phyloP scores from a whole-genome alignment of 2,888 invertebrate genomes.

The Tridacna crocea region DNA sequence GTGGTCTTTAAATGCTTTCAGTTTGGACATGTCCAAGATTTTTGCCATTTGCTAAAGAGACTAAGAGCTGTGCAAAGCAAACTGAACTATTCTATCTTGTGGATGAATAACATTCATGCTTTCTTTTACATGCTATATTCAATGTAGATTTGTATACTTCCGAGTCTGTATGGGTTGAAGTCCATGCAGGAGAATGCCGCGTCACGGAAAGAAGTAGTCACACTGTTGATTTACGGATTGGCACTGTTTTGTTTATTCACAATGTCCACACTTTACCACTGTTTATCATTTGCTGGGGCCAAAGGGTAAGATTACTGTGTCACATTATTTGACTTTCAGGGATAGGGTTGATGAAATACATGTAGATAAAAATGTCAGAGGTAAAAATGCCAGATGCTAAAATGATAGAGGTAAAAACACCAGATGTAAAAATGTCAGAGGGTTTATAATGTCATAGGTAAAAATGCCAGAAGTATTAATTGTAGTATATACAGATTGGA shows the following conservation, averaged over 20 bases:
- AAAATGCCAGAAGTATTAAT: too few species aligned
- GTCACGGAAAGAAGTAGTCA: conserved; percentile 90
- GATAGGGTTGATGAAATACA: too few species aligned
- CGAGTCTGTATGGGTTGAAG: conserved; percentile 91
- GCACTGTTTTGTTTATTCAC: conserved; percentile 93
- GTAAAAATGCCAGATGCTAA: too few species aligned
- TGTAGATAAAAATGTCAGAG: too few species aligned
- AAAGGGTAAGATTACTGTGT: conserved; percentile 79
- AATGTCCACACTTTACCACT: conserved; percentile 95
- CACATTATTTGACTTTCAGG: neutral
- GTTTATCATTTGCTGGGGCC: conserved; percentile 88
- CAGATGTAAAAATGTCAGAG: too few species aligned
- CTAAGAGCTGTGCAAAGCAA: too few species aligned
- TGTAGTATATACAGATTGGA: too few species aligned
- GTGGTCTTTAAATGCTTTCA: too few species aligned
- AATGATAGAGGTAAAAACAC: too few species aligned
- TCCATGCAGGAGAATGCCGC: conserved; percentile 90
- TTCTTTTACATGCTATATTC: neutral
- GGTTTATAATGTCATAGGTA: too few species aligned
- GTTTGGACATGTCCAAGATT: too few species aligned
- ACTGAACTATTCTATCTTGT: neutral
- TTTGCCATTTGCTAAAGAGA: too few species aligned
- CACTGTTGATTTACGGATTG: conserved; percentile 93
- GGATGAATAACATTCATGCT: neutral
- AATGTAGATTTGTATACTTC: conserved; percentile 90